Evolutionary conservation across 1,140 invertebrate species (phyloP).

Genomic region (Helicorthomorpha holstii): DNA sequence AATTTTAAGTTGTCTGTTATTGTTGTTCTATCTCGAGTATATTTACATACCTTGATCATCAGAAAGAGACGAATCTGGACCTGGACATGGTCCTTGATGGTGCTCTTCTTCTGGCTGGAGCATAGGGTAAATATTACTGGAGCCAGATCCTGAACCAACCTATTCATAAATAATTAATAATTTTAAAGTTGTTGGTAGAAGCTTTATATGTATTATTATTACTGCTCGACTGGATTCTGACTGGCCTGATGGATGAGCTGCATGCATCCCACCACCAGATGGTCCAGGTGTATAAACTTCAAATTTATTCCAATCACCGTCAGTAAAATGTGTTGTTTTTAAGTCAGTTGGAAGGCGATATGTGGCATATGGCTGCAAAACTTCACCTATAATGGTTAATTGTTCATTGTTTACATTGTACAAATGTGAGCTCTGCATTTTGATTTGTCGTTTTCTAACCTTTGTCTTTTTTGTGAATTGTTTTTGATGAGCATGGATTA

Average conservation of each 20-base stretch:
- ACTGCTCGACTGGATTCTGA: background rate
- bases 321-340: constrained; percentile 1
- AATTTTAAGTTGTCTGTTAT: background rate
- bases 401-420: background rate
- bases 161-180: background rate
- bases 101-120: constrained; percentile 4
- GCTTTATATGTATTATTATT: background rate
- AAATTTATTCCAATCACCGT: constrained; percentile 6
- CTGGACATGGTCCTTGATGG: no score
- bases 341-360: constrained; percentile 4
- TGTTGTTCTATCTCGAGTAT: background rate
- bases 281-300: constrained; percentile 6
- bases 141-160: background rate
- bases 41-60: constrained; percentile 8
- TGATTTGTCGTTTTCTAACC: background rate
- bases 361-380: constrained; percentile 4
- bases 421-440: background rate
- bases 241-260: background rate
- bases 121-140: constrained; percentile 1
- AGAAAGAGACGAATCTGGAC: constrained; percentile 3
- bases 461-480: background rate
- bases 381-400: background rate
- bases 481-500: background rate
- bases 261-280: background rate
- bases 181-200: background rate